Conservation (phyloP, 1,140 invertebrate species). For the Ditylenchus dipsaci region DNA sequence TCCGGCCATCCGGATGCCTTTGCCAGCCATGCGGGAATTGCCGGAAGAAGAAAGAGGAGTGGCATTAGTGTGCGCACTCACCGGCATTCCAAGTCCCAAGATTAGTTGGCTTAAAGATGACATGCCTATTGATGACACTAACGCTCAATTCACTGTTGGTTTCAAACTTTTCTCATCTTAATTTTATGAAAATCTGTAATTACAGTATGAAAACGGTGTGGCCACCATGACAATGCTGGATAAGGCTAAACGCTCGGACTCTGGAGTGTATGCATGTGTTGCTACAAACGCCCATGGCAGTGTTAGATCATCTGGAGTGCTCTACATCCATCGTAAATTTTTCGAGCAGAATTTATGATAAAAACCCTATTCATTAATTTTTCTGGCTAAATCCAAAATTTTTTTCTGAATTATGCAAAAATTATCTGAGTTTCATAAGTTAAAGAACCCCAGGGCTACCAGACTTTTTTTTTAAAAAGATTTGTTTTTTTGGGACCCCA, state of each 20-base stretch:
- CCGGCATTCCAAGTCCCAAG: conserved; percentile 40
- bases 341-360: background rate
- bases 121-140: conserved; percentile 16
- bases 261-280: conserved; percentile 42
- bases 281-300: conserved; percentile 42
- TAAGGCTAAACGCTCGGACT: conserved; percentile 31
- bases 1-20: conserved; percentile 43
- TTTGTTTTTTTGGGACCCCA: too few species aligned
- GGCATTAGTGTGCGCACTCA: conserved; percentile 48
- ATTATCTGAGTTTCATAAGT: too few species aligned
- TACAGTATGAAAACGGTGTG: conserved; percentile 47
- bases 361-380: conserved; percentile 14
- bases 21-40: conserved; percentile 41
- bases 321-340: conserved; percentile 44
- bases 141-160: conserved; percentile 22
- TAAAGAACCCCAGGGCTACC: too few species aligned
- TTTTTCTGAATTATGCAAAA: too few species aligned
- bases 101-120: conserved; percentile 48
- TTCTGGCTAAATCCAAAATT: too few species aligned
- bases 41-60: conserved; percentile 42
- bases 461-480: too few species aligned
- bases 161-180: background rate
- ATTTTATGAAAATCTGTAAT: conserved; percentile 2
- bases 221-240: conserved; percentile 38
- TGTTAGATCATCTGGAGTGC: conserved; percentile 32